Base-by-base conservation (phyloP, 2,888 invertebrate species). In the Dromius quadrimaculatus region DNA sequence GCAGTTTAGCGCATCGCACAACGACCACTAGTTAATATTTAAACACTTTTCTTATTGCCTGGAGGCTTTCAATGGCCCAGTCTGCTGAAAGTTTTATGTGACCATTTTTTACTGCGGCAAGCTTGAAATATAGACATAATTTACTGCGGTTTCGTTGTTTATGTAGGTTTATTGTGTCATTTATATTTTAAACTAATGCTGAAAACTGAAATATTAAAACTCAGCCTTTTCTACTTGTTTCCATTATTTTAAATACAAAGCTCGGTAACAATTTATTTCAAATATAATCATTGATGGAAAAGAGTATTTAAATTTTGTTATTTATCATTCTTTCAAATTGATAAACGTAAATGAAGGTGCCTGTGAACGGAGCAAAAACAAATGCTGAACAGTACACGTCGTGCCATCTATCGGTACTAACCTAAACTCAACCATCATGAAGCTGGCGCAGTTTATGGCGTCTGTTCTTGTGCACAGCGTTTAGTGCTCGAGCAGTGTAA, bases 111-210 rank as follows among this genome's bases (percentile, higher is more conserved):
- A 32, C 28, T 17, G 34, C 8, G 47, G n/a, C 19, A 36, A 15
- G 15, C 65, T 13, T 65, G 65, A 65, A 65, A 65, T 54, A 65
- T 65, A 54, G 22, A 22, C 36, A 65, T 65, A 65, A 65, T 65
- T 65, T 65, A 20, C 54, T 54, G 20, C 38, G 22, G 34, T 20
- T 38, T 54, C 65, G 34, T 65, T 65, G 54, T 65, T 65, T 38
- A 65, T 65, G 38, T 50, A 36, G 65, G 38, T 50, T 65, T 38
- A 50, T 23, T 50, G 19, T 38, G 2, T 36, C 50, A 65, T 65
- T 20, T 38, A 65, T 54, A 54, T 54, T 65, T 65, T 8, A 65
- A 47, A 47, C 6, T 17, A 32, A n/a, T n/a, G 13, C n/a, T 36
- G 9, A 36, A 59, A 36, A 54, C 15, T 32, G 50, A 8, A 54